These are phyloP conservation scores for Drosophila paulistorum DNA, from an alignment of 1,140 invertebrate species.

Conservation along the genomic window DNA sequence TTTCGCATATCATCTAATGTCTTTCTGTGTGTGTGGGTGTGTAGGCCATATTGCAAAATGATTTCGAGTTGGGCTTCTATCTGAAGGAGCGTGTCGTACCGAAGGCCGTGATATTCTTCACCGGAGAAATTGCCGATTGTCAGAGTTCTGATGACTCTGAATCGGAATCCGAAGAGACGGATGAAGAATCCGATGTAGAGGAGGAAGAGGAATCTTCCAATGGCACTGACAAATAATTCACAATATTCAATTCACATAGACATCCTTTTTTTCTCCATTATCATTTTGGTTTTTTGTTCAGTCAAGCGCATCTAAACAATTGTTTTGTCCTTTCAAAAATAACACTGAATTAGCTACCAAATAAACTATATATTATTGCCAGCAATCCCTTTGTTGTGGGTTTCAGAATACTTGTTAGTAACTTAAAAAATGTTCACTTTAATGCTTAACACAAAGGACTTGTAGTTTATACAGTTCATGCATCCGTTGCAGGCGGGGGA, in stretches of 20 bases:
- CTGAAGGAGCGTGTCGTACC: conserved; percentile 93
- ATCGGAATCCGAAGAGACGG: conserved; percentile 88
- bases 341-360: conserved; percentile 38
- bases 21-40: no score
- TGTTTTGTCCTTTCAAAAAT: conserved; percentile 30
- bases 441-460: conserved; percentile 53
- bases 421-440: conserved; percentile 37
- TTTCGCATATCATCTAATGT: no score
- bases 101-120: conserved; percentile 94
- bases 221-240: conserved; percentile 39
- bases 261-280: conserved; percentile 16
- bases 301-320: conserved; percentile 40
- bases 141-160: conserved; percentile 67
- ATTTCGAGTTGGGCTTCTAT: conserved; percentile 96
- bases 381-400: conserved; percentile 7
- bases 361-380: conserved; percentile 42
- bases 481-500: conserved; percentile 34
- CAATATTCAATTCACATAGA: not conserved
- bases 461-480: conserved; percentile 54
- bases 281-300: conserved; percentile 8
- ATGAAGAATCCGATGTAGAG: conserved; percentile 84
- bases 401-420: conserved; percentile 18
- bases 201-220: conserved; percentile 58
- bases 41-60: conserved; percentile 85
- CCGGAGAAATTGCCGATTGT: conserved; percentile 88